Evolutionary conservation across 2,797 vertebrate species (phyloP), one percentile per base, ranked within the genome.

Genomic region (Myoxocephalus aenaeus): DNA sequence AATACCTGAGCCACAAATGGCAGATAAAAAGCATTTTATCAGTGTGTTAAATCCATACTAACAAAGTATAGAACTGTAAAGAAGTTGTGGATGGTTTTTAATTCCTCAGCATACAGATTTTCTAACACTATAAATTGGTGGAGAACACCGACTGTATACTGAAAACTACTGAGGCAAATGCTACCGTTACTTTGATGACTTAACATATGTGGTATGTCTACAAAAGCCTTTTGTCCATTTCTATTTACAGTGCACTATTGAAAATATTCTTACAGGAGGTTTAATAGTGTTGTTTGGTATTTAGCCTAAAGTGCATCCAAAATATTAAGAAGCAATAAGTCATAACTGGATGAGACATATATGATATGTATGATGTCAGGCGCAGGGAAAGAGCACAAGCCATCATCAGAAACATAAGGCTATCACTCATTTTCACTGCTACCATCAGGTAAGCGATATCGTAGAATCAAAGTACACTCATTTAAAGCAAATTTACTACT

Each of bases 1-100:
- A 79, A 99, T 98, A 81, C 98, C 98, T 99, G 87, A 72, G 20
- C n/a, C 56, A 85, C 12, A 82, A 63, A 78, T 18, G 73, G 2
- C 2, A 73, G 8, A 76, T 56, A 22, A 67, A 36, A 59, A 40
- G 4, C 2, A 42, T 46, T 46, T 65, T 14, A 69, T 61, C 46
- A 42, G 7, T 46, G 46, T 27, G 18, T 63, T 56, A 27, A 76
- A 46, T 44, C 40, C 48, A 77, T 18, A 32, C 8, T 12, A 53
- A 71, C 38, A 72, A 59, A 18, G 25, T 40, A 14, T 65, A 8
- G 13, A 10, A 53, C 46, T 73, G 12, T 13, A 64, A n/a, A 54
- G 9, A 59, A 1, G 29, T 36, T 22, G 27, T 66, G 44, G 48
- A 54, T 54, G 15, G 5, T 67, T 40, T 54, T 34, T 51, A 65